These are phyloP conservation scores for Alitta virens DNA, from an alignment of 2,888 invertebrate species.

Conservation along the genomic window DNA sequence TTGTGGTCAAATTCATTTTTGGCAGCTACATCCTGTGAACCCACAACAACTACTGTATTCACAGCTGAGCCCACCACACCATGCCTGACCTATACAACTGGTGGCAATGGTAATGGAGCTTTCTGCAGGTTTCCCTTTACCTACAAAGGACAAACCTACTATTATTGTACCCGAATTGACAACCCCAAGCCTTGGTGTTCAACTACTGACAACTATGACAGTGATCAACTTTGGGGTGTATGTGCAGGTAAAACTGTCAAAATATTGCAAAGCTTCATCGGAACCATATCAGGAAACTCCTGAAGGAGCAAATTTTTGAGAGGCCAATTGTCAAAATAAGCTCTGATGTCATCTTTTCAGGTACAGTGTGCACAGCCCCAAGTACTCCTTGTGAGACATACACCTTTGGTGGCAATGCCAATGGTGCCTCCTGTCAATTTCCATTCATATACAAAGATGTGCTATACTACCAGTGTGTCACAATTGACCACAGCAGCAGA, in stretches of 20 bases:
- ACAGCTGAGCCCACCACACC: not conserved
- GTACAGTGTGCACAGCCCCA: not conserved
- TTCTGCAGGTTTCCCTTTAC: not conserved
- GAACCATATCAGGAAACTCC: no score
- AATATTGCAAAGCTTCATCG: no score
- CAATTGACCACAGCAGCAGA: not conserved
- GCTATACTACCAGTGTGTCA: not conserved
- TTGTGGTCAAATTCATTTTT: no score
- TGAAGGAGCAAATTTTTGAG: no score
- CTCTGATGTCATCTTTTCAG: no score
- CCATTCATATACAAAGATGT: not conserved
- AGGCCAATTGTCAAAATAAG: no score
- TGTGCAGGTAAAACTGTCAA: not conserved
- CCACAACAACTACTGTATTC: no score
- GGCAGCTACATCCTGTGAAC: no score
- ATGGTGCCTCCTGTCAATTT: not conserved
- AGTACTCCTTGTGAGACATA: not conserved
- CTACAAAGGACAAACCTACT: not conserved
- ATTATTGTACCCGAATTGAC: not conserved
- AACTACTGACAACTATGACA: slow-evolving; percentile 12
- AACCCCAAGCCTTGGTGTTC: slow-evolving; percentile 7
- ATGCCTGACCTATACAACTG: not conserved
- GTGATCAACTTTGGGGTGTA: not conserved
- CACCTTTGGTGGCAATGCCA: not conserved
- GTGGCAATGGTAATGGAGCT: not conserved